Conservation (phyloP, 2,797 vertebrate species). For the Schizopygopsis malacanthus region DNA sequence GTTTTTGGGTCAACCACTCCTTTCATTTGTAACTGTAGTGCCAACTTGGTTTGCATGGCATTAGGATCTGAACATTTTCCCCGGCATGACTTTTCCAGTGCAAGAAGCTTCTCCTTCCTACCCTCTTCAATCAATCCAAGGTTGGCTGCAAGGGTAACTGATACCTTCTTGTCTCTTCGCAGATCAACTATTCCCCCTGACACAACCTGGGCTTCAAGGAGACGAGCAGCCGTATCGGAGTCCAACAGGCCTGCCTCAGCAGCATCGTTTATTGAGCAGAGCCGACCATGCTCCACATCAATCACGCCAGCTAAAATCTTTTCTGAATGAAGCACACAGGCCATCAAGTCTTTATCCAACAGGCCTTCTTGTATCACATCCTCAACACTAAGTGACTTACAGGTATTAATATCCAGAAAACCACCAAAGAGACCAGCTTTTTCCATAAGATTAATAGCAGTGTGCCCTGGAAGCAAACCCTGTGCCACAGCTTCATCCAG, state of each 20-base stretch:
- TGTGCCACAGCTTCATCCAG: conserved; percentile 85
- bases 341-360: conserved; percentile 88
- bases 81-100: conserved; percentile 89
- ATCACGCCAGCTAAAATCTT: conserved; percentile 88
- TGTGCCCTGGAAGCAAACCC: conserved; percentile 83
- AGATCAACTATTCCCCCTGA: conserved; percentile 93
- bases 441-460: conserved; percentile 89
- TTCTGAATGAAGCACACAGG: conserved; percentile 86
- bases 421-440: conserved; percentile 88
- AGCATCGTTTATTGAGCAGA: conserved; percentile 85
- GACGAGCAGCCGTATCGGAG: conserved; percentile 79
- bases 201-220: conserved; percentile 91
- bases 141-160: conserved; percentile 90
- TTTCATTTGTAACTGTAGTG: conserved; percentile 88
- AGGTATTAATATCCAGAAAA: conserved; percentile 84
- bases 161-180: conserved; percentile 87
- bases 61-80: conserved; percentile 80
- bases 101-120: conserved; percentile 80
- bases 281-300: conserved; percentile 79
- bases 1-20: conserved; percentile 87
- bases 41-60: conserved; percentile 78
- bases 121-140: conserved; percentile 84
- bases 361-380: conserved; percentile 88
- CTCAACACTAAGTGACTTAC: conserved; percentile 82
- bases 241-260: conserved; percentile 85